These are phyloP conservation scores for Arctopsyche grandis DNA, from an alignment of 1,140 invertebrate species.

Conservation along the genomic window DNA sequence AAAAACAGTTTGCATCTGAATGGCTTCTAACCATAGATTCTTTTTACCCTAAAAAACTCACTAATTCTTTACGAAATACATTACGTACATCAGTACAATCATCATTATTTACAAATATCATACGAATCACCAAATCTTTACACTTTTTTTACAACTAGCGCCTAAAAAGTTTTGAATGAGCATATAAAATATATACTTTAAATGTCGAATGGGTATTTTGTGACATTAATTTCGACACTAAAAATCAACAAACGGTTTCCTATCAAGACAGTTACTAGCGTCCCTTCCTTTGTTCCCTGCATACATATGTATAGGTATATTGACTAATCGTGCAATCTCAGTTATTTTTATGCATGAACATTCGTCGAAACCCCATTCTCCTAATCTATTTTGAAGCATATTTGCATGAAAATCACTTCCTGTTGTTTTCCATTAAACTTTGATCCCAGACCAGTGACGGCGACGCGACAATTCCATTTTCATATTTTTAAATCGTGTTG, in stretches of 20 bases:
- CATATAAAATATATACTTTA: not conserved
- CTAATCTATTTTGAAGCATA: slow-evolving; percentile 54
- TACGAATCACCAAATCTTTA: not conserved
- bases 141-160: not conserved
- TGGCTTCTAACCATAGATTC: not conserved
- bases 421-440: slow-evolving; percentile 55
- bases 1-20: slow-evolving; percentile 29
- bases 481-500: too few relatives aligned
- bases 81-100: not conserved
- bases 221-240: slow-evolving; percentile 18
- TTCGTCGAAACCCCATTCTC: slow-evolving; percentile 42
- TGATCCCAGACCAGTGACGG: slow-evolving; percentile 44
- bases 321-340: not conserved
- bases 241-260: slow-evolving; percentile 17
- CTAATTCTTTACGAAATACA: slow-evolving; percentile 1
- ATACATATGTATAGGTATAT: too few relatives aligned
- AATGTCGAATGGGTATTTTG: not conserved
- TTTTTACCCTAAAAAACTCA: not conserved
- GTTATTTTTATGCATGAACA: slow-evolving; percentile 21
- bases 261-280: not conserved
- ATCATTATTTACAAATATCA: not conserved
- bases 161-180: not conserved
- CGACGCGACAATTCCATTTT: too few relatives aligned
- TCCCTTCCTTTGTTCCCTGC: not conserved
- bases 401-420: slow-evolving; percentile 55